Evolutionary conservation across 2,888 invertebrate species (phyloP).

Genomic region (Caenorhabditis uteleia): DNA sequence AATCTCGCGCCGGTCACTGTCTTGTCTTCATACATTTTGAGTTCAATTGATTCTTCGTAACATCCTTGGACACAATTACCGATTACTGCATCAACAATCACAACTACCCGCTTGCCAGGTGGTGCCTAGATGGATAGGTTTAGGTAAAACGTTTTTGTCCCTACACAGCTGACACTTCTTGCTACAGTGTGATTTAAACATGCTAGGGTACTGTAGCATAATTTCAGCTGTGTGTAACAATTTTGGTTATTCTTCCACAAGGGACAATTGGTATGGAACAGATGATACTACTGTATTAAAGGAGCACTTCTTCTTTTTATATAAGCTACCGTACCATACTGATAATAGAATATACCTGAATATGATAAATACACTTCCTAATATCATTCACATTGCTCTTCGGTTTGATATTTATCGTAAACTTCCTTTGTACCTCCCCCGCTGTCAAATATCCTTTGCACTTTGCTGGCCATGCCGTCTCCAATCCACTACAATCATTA

Average conservation of each 20-base stretch:
- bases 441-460: conserved; percentile 35
- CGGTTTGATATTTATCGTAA: conserved; percentile 31
- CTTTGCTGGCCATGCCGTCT: conserved; percentile 27
- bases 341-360: no score
- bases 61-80: conserved; percentile 42
- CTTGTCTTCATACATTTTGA: conserved; percentile 33
- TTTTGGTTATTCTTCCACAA: no score
- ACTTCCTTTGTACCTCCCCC: conserved; percentile 28
- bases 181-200: not conserved
- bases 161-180: no score
- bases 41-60: conserved; percentile 36
- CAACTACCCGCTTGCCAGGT: conserved; percentile 24
- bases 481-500: conserved; percentile 20
- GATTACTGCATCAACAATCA: conserved; percentile 37
- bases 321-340: not conserved
- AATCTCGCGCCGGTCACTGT: conserved; percentile 32
- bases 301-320: no score
- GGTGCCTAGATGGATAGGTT: conserved; percentile 35
- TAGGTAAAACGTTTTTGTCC: not conserved
- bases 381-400: conserved; percentile 14
- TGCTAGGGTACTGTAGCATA: not conserved
- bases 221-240: no score
- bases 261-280: no score
- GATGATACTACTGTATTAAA: no score
- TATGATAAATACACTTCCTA: conserved; percentile 40